Evolutionary conservation across 2,888 invertebrate species (phyloP).

Genomic region (Drosophila neotestacea): DNA sequence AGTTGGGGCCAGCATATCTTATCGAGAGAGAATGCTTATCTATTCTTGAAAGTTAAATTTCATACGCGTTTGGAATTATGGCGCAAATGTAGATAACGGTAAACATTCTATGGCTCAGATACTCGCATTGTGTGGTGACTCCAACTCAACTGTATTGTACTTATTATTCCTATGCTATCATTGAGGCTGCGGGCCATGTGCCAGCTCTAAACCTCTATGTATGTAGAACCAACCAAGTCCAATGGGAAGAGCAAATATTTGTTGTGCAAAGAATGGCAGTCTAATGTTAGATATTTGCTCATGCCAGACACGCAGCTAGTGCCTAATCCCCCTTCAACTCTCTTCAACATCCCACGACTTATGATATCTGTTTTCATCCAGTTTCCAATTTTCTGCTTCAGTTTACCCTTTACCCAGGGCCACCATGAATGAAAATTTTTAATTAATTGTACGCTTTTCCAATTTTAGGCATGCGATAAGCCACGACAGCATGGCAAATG

Average conservation of each 20-base stretch:
- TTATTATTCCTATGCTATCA: neutral
- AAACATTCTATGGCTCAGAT: constrained; percentile 8
- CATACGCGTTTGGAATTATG: constrained; percentile 65
- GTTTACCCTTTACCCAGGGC: constrained; percentile 25
- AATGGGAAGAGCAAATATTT: constrained; percentile 53
- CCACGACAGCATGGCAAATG: constrained; percentile 28
- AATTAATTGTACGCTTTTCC: constrained; percentile 63
- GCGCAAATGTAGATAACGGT: constrained; percentile 66
- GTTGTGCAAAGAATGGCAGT: constrained; percentile 63
- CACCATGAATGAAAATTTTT: constrained; percentile 51
- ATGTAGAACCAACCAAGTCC: constrained; percentile 1
- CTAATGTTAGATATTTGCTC: constrained; percentile 63
- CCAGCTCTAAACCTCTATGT: neutral
- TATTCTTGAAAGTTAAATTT: constrained; percentile 61
- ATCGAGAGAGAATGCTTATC: constrained; percentile 56
- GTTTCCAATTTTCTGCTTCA: constrained; percentile 17
- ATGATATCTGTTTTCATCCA: constrained; percentile 20
- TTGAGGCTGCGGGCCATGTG: constrained; percentile 31
- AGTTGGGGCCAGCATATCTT: constrained; percentile 51
- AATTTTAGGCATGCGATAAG: constrained; percentile 63
- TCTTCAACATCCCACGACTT: neutral
- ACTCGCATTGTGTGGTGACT: too few species aligned
- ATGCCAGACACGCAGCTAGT: constrained; percentile 55
- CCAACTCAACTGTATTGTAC: neutral
- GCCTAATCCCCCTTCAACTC: neutral